Conservation (phyloP, 1,140 invertebrate species). For the Schlechtendalia chinensis region DNA sequence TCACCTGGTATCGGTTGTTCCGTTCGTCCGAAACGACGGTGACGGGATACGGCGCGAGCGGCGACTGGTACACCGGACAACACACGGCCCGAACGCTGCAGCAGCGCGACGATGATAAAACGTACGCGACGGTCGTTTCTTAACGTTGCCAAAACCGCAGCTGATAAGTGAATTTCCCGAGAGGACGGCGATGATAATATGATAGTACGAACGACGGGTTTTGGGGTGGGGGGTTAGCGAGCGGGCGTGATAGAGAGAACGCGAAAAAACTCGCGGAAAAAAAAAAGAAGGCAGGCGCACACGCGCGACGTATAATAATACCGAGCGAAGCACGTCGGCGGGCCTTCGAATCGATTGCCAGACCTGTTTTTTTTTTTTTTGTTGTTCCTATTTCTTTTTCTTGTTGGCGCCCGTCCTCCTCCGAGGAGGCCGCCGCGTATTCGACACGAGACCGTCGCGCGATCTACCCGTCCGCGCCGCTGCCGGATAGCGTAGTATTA, state of each 20-base stretch:
- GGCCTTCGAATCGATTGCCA: conserved; percentile 38
- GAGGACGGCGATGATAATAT: background rate
- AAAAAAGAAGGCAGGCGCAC: background rate
- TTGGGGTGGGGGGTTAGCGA: too few species aligned
- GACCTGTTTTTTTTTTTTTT: conserved; percentile 33
- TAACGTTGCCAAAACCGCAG: conserved; percentile 18
- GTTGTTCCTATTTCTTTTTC: background rate
- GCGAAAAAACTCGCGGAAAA: background rate
- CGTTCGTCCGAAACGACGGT: too few species aligned
- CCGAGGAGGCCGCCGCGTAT: background rate
- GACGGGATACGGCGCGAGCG: too few species aligned
- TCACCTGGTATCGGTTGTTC: too few species aligned
- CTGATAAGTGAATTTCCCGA: conserved; percentile 29
- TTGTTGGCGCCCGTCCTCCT: too few species aligned
- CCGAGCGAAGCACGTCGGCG: background rate
- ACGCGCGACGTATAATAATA: too few species aligned
- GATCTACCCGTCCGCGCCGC: conserved; percentile 18
- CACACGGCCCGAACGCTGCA: too few species aligned
- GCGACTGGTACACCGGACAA: background rate
- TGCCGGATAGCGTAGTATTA: too few species aligned
- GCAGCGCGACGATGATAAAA: background rate
- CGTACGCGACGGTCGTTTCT: background rate
- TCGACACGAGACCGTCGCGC: background rate
- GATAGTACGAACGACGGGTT: too few species aligned
- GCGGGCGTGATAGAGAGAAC: too few species aligned